These are phyloP conservation scores for Euspilapteryx auroguttella DNA, from an alignment of 2,888 invertebrate species.

Conservation along the genomic window DNA sequence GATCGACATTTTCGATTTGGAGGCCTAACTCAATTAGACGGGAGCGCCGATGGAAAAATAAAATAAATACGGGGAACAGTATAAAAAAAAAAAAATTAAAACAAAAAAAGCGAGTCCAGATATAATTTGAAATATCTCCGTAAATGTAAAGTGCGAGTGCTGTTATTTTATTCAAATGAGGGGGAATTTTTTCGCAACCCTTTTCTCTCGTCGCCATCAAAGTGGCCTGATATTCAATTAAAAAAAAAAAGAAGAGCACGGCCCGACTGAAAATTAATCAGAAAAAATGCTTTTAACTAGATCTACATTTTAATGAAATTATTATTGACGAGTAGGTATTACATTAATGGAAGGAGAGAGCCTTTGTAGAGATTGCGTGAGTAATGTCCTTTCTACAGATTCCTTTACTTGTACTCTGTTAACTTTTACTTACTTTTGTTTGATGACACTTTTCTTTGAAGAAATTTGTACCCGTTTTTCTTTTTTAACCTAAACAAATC, in stretches of 20 bases:
- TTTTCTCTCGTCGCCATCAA: conserved; percentile 54
- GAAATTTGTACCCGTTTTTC: no score
- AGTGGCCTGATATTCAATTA: conserved; percentile 63
- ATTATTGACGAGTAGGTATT: conserved; percentile 60
- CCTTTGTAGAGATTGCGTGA: conserved; percentile 38
- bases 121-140: conserved; percentile 63
- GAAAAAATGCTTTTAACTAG: conserved; percentile 63
- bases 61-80: conserved; percentile 56
- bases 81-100: conserved; percentile 43
- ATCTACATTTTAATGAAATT: conserved; percentile 63
- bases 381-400: conserved; percentile 12
- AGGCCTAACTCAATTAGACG: conserved; percentile 59
- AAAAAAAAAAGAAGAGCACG: conserved; percentile 53
- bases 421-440: no score
- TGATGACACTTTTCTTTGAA: no score
- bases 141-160: conserved; percentile 61
- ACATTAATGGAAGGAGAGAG: conserved; percentile 33
- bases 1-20: conserved; percentile 60
- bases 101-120: conserved; percentile 53
- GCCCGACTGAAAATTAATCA: conserved; percentile 61
- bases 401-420: background rate
- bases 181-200: conserved; percentile 55
- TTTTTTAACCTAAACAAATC: no score
- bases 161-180: conserved; percentile 63
- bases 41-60: conserved; percentile 58